These are phyloP conservation scores for Mirounga angustirostris DNA, from an alignment of 2,113 vertebrate genomes.

Conservation along the genomic window DNA sequence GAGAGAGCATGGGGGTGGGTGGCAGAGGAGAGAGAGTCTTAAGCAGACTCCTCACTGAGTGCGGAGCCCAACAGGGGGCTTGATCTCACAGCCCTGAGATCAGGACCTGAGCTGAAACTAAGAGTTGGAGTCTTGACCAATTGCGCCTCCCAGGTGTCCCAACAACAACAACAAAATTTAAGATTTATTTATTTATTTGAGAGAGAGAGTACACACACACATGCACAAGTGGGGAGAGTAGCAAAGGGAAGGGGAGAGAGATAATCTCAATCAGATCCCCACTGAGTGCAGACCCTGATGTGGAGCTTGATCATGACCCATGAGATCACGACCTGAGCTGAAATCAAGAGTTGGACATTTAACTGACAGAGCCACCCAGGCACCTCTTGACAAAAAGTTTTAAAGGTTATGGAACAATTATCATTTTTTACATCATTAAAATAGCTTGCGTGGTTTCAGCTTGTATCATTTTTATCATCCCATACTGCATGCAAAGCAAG, in stretches of 20 bases:
- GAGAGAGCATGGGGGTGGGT: neutral
- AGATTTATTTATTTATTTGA: neutral
- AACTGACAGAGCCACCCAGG: neutral
- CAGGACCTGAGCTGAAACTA: neutral
- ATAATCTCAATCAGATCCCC: neutral
- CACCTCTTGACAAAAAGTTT: neutral
- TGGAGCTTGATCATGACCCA: neutral
- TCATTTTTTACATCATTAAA: constrained; percentile 8
- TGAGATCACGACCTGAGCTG: neutral
- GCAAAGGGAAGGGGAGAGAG: neutral
- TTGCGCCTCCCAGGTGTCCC: neutral
- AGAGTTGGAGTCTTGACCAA: neutral
- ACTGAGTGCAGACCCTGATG: neutral
- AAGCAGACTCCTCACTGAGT: neutral
- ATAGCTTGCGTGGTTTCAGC: neutral
- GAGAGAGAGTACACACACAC: neutral
- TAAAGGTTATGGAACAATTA: neutral
- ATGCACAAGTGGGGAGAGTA: neutral
- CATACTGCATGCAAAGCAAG: neutral
- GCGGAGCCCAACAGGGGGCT: neutral
- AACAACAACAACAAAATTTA: neutral
- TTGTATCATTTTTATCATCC: neutral
- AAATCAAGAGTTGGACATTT: neutral
- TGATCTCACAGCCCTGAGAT: neutral
- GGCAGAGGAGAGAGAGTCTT: neutral